Evolutionary conservation across 23 tunicate genomes (phyloP).

Genomic region (Ciona savignyi): DNA sequence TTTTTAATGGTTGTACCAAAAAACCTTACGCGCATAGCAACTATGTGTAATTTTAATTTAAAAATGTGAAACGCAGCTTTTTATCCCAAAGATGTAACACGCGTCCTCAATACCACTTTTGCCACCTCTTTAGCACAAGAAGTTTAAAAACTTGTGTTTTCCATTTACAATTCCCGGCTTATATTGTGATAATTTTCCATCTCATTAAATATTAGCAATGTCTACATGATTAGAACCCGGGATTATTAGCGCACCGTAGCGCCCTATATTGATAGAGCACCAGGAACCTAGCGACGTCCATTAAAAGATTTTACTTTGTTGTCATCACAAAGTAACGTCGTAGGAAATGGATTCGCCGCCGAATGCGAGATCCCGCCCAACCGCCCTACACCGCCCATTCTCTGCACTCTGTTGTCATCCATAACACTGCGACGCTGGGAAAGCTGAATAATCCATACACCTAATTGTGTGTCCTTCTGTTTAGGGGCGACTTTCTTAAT

Average conservation of each 20-base stretch:
- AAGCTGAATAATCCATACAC: neutral
- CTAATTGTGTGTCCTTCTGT: neutral
- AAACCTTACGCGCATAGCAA: too few species aligned
- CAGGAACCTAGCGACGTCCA: constrained; percentile 11
- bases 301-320: constrained; percentile 20
- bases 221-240: neutral
- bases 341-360: neutral
- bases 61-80: too few species aligned
- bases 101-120: too few species aligned
- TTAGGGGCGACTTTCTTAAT: neutral
- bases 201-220: neutral
- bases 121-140: too few species aligned
- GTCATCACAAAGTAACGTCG: constrained; percentile 6
- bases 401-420: constrained; percentile 7
- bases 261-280: neutral
- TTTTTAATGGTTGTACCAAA: too few species aligned
- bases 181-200: neutral
- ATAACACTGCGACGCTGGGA: constrained; percentile 12
- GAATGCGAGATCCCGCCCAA: neutral
- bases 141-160: too few species aligned
- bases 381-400: constrained; percentile 6
- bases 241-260: neutral
- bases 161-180: neutral
- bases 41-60: too few species aligned
- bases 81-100: too few species aligned